phyloP scores from a whole-genome alignment of 2,797 vertebrate species.

The Tinamus major region DNA sequence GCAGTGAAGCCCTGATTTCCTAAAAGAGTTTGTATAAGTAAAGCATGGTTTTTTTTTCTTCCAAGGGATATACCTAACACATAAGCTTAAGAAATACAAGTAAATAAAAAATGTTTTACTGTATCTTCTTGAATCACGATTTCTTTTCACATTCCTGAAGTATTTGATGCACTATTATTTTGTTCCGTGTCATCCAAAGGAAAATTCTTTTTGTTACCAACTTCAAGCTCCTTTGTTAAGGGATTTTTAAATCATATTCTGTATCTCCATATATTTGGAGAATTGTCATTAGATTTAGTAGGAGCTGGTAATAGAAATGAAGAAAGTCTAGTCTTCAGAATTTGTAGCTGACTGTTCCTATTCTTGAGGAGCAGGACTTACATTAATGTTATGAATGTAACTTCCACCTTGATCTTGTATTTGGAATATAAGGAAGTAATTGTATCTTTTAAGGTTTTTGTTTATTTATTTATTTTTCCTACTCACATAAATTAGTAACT shows the following conservation, averaged over 20 bases:
- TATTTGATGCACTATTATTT: neutral
- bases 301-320: neutral
- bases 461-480: neutral
- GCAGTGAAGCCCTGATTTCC: conserved; percentile 19
- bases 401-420: neutral
- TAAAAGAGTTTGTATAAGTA: conserved; percentile 14
- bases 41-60: conserved; percentile 28
- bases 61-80: neutral
- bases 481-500: neutral
- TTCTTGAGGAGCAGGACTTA: conserved; percentile 20
- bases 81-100: neutral
- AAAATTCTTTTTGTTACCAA: neutral
- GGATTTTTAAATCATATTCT: conserved; percentile 10
- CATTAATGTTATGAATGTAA: neutral
- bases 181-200: conserved; percentile 26
- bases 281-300: neutral
- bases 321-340: neutral
- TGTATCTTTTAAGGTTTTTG: neutral
- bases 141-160: conserved; percentile 46
- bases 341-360: neutral
- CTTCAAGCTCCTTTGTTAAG: neutral
- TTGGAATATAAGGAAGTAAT: neutral
- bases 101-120: conserved; percentile 10
- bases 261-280: conserved; percentile 10
- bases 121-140: conserved; percentile 10